phyloP scores from a whole-genome alignment of 2,888 invertebrate genomes.

The Linnaemya vulpina region DNA sequence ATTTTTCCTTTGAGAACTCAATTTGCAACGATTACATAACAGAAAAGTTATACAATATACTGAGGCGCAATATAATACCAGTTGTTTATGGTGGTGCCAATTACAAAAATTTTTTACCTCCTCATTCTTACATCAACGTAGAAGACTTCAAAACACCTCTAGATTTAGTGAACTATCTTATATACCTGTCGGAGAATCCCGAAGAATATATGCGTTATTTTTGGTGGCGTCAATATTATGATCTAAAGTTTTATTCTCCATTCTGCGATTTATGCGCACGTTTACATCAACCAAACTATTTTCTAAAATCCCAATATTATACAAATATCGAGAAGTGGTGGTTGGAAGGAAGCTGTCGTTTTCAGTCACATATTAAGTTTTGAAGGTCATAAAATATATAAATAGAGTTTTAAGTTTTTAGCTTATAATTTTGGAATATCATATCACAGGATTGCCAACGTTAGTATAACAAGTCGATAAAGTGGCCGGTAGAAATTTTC shows the following conservation, averaged over 20 bases:
- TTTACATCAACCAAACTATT: conserved; percentile 75
- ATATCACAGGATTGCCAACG: too few species aligned
- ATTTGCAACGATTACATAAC: conserved; percentile 88
- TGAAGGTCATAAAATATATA: not conserved
- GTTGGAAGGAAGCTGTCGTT: conserved; percentile 78
- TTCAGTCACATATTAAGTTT: conserved; percentile 76
- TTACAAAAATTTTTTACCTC: conserved; percentile 85
- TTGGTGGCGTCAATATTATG: conserved; percentile 86
- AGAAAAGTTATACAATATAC: conserved; percentile 84
- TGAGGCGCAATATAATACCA: conserved; percentile 84
- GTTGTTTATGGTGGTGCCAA: conserved; percentile 88
- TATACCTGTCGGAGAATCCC: conserved; percentile 82
- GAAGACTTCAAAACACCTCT: conserved; percentile 85
- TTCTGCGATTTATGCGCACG: conserved; percentile 80
- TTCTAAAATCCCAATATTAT: conserved; percentile 77
- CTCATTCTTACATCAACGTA: conserved; percentile 87
- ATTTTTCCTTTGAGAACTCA: conserved; percentile 88
- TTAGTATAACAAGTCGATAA: too few species aligned
- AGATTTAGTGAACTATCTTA: conserved; percentile 85
- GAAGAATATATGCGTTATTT: conserved; percentile 87
- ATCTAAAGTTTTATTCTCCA: conserved; percentile 79
- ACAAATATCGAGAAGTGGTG: conserved; percentile 80
- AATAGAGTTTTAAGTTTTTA: too few species aligned
- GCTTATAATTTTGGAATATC: too few species aligned
- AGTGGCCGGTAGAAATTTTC: too few species aligned